phyloP scores from a whole-genome alignment of 2,888 invertebrate genomes.

The Fabriciana adippe region DNA sequence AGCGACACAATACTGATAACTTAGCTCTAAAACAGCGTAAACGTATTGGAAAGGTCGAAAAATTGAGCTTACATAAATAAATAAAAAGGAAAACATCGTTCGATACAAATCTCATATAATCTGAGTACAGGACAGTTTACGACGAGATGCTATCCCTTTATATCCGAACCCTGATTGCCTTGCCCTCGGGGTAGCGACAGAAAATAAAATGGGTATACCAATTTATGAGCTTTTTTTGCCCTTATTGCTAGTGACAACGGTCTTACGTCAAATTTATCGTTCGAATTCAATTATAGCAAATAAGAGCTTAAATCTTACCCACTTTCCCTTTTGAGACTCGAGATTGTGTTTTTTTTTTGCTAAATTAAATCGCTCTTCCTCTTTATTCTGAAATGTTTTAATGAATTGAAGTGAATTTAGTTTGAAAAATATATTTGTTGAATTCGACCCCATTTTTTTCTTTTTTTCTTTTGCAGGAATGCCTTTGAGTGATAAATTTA shows the following conservation, averaged over 20 bases:
- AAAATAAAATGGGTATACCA: slow-evolving; percentile 46
- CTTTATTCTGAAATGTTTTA: slow-evolving; percentile 5
- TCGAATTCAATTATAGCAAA: slow-evolving; percentile 37
- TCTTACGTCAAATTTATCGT: slow-evolving; percentile 39
- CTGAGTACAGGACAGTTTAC: slow-evolving; percentile 72
- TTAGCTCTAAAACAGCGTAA: slow-evolving; percentile 6
- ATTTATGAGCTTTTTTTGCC: slow-evolving; percentile 37
- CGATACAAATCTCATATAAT: slow-evolving; percentile 71
- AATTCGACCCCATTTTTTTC: no score
- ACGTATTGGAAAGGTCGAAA: slow-evolving; percentile 24
- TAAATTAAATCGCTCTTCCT: slow-evolving; percentile 2
- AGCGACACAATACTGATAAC: not conserved
- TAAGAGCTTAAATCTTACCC: slow-evolving; percentile 22
- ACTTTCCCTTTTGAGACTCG: not conserved
- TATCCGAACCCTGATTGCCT: slow-evolving; percentile 75
- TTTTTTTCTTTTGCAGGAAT: no score
- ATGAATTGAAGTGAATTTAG: not conserved
- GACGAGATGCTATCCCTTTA: slow-evolving; percentile 72
- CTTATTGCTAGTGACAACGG: slow-evolving; percentile 37
- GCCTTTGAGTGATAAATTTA: no score
- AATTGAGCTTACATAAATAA: slow-evolving; percentile 36
- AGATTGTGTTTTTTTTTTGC: slow-evolving; percentile 13
- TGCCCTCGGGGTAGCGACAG: slow-evolving; percentile 56
- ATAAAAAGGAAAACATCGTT: slow-evolving; percentile 47
- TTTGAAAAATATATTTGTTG: not conserved